Conservation (phyloP, 2,113 vertebrate genomes). For the Cyphomyrus discorhynchus region DNA sequence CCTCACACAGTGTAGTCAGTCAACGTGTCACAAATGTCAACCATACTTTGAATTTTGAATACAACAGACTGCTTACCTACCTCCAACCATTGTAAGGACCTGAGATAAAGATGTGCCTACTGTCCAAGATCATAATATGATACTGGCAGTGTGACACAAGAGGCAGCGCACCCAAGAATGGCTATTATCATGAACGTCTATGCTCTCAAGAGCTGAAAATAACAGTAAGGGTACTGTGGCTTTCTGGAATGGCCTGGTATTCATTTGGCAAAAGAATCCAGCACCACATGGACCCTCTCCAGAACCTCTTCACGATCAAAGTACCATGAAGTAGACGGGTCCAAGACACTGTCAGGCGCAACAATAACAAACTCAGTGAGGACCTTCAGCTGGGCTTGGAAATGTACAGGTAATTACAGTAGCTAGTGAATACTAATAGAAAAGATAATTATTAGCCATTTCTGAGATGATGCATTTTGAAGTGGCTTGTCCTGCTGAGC, state of each 20-base stretch:
- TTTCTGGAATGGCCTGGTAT: not conserved
- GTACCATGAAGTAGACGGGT: not conserved
- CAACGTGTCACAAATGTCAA: not conserved
- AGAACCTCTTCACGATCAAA: not conserved
- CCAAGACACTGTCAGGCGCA: slow-evolving; percentile 19
- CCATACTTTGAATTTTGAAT: not conserved
- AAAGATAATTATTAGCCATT: not conserved
- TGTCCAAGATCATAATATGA: not conserved
- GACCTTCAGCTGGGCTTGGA: slow-evolving; percentile 15
- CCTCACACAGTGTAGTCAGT: not conserved
- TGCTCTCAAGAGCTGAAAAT: not conserved
- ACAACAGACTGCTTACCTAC: not conserved
- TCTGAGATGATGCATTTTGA: not conserved
- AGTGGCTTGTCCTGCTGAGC: not conserved
- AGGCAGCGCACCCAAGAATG: not conserved
- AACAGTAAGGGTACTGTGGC: not conserved
- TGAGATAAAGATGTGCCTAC: not conserved
- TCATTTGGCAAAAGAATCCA: not conserved
- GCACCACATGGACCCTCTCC: not conserved
- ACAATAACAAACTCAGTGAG: slow-evolving; percentile 18
- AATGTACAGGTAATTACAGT: slow-evolving; percentile 16
- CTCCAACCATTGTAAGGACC: not conserved
- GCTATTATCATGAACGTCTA: not conserved
- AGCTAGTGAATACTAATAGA: not conserved
- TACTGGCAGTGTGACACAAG: not conserved